These are phyloP conservation scores for Cephus nigrinus DNA, from an alignment of 2,888 invertebrate species.

Conservation along the genomic window DNA sequence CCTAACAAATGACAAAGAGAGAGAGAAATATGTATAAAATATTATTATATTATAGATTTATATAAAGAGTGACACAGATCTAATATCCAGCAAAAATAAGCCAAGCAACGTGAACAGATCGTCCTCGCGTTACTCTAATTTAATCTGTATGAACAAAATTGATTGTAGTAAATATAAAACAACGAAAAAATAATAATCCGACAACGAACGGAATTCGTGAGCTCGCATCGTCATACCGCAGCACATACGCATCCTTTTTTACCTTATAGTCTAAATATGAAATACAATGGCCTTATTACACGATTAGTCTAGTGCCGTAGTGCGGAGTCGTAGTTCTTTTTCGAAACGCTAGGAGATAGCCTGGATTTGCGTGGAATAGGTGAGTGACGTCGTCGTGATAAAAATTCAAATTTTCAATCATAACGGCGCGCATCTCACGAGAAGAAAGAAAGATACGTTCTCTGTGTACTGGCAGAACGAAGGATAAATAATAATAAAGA, in stretches of 20 bases:
- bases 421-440: not conserved
- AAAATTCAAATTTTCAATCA: not conserved
- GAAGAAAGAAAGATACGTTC: not conserved
- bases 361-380: not conserved
- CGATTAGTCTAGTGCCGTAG: conserved; percentile 44
- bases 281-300: conserved; percentile 58
- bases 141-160: not conserved
- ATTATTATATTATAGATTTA: not conserved
- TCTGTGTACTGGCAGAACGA: not conserved
- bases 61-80: not conserved
- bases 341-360: conserved; percentile 13
- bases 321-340: conserved; percentile 34
- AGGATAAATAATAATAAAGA: not conserved
- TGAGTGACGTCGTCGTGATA: not conserved
- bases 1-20: not conserved
- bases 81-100: not conserved
- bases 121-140: not conserved
- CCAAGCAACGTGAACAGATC: not conserved
- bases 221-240: not conserved
- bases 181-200: not conserved
- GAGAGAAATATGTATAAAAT: not conserved
- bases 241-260: not conserved
- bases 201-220: not conserved
- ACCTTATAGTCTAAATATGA: conserved; percentile 50
- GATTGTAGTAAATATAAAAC: not conserved